Evolutionary conservation across 1,140 invertebrate genomes (phyloP).

Genomic region (Drosophila miranda): DNA sequence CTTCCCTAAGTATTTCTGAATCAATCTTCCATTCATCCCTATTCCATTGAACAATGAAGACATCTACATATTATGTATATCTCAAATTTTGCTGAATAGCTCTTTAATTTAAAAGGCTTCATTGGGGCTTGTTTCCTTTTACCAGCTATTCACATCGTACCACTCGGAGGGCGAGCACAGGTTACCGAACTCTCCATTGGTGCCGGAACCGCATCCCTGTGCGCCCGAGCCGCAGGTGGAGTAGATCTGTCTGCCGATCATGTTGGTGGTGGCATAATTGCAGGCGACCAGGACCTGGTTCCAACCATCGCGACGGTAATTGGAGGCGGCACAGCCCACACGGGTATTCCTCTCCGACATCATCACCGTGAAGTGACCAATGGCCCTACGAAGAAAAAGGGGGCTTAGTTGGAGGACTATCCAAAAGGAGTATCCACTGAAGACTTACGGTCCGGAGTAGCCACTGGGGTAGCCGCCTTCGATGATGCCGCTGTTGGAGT

Average conservation of each 20-base stretch:
- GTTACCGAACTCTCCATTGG: conserved; percentile 45
- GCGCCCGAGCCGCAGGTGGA: conserved; percentile 31
- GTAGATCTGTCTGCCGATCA: conserved; percentile 54
- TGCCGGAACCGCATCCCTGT: conserved; percentile 47
- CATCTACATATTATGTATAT: no score
- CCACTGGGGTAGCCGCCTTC: conserved; percentile 35
- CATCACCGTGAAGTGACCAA: conserved; percentile 72
- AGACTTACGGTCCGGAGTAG: conserved; percentile 47
- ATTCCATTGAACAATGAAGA: no score
- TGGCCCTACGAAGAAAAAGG: conserved; percentile 26
- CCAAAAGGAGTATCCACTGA: no score
- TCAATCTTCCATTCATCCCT: no score
- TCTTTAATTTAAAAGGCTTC: background rate
- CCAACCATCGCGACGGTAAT: conserved; percentile 33
- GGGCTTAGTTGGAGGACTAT: background rate
- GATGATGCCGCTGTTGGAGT: conserved; percentile 43
- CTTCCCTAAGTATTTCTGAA: no score
- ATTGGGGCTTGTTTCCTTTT: background rate
- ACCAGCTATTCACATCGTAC: conserved; percentile 57
- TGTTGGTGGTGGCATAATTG: conserved; percentile 67
- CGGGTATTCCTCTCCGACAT: conserved; percentile 57
- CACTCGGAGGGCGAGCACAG: conserved; percentile 65
- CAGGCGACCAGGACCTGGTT: conserved; percentile 51
- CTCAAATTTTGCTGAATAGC: no score
- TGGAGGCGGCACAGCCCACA: conserved; percentile 60